phyloP scores from a whole-genome alignment of 2,888 invertebrate genomes.

The Blastobasis adustella region DNA sequence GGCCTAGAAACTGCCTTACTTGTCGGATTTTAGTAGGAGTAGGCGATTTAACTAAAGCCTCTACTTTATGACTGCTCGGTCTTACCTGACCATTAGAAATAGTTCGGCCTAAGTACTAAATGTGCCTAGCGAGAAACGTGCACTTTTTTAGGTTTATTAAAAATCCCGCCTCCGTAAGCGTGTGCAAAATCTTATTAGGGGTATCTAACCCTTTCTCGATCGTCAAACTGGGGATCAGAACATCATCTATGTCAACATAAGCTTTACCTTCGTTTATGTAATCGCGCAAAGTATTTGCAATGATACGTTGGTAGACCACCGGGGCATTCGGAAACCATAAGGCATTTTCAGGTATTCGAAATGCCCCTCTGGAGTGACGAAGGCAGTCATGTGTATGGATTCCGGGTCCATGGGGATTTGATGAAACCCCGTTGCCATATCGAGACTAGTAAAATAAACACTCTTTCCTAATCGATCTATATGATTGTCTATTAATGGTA shows the following conservation, averaged over 20 bases:
- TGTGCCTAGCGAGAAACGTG: background rate
- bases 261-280: constrained; percentile 6
- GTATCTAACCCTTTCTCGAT: background rate
- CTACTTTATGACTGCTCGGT: background rate
- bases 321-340: constrained; percentile 16
- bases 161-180: background rate
- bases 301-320: constrained; percentile 14
- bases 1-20: constrained; percentile 5
- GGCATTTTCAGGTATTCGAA: constrained; percentile 18
- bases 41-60: background rate
- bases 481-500: no score
- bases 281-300: background rate
- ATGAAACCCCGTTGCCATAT: no score
- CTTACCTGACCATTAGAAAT: background rate
- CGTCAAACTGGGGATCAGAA: constrained; percentile 1
- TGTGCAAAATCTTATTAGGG: background rate
- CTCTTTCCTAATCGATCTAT: constrained; percentile 16
- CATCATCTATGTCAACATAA: constrained; percentile 10
- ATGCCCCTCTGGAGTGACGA: no score
- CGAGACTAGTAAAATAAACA: constrained; percentile 13
- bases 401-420: constrained; percentile 12
- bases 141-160: background rate
- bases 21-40: background rate
- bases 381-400: constrained; percentile 5
- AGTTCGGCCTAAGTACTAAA: background rate